A percentile compares a stretch with the other conserved stretches of the same genome.
phyloP scores from a whole-genome alignment of 2,113 vertebrate genomes.

The Siniperca chuatsi region DNA sequence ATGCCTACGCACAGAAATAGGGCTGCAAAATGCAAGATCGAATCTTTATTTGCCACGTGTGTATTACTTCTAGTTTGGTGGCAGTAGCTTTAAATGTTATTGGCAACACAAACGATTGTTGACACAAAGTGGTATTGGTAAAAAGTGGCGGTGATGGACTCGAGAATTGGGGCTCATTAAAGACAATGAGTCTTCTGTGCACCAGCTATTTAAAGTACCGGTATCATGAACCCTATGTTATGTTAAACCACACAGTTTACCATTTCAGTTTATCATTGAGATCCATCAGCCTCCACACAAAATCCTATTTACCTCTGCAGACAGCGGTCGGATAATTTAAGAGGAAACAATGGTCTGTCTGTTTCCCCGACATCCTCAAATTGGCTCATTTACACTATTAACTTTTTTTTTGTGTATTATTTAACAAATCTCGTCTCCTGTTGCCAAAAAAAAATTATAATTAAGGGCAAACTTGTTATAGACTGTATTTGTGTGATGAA shows the following conservation, averaged over 20 bases:
- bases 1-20: not conserved
- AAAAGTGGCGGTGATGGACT: conserved; percentile 15
- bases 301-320: too few species aligned
- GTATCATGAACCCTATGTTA: not conserved
- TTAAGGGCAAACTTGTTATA: not conserved
- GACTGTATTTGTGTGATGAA: not conserved
- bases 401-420: not conserved
- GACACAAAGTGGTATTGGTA: conserved; percentile 8
- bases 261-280: not conserved
- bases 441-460: not conserved
- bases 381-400: not conserved
- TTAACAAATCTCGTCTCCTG: not conserved
- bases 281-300: too few species aligned
- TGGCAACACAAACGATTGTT: conserved; percentile 18
- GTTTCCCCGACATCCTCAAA: not conserved
- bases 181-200: not conserved
- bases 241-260: not conserved
- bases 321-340: too few species aligned
- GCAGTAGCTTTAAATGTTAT: not conserved
- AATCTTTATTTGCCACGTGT: not conserved
- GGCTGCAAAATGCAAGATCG: not conserved
- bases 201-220: not conserved
- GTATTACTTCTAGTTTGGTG: not conserved
- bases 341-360: too few species aligned
- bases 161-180: conserved; percentile 3